A percentile compares a stretch with the other conserved stretches of the same genome.
Evolutionary conservation across 2,113 vertebrate genomes (phyloP).

Genomic region (Perccottus glenii): DNA sequence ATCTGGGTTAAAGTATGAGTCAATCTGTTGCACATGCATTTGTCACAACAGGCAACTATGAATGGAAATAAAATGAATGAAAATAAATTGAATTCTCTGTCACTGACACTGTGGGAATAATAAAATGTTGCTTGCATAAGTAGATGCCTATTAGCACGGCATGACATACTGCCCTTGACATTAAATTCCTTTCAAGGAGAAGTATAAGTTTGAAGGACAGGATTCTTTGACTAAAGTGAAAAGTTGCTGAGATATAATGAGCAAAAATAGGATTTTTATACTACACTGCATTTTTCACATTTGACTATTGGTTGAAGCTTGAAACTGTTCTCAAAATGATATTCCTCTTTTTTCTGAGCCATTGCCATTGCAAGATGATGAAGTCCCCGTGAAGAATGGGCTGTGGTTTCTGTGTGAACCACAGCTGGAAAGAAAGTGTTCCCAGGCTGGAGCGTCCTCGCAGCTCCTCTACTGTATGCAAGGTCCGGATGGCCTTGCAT

Average conservation of each 20-base stretch:
- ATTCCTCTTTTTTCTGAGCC: conserved; percentile 12
- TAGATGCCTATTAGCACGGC: conserved; percentile 11
- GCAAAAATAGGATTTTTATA: too few relatives aligned
- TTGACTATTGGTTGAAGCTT: background rate
- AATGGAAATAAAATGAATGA: background rate
- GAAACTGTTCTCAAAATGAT: background rate
- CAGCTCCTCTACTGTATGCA: conserved; percentile 56
- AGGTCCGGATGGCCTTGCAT: conserved; percentile 34
- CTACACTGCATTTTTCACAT: too few relatives aligned
- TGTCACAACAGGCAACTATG: background rate
- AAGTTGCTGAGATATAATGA: too few relatives aligned
- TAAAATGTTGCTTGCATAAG: background rate
- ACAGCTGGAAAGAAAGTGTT: conserved; percentile 50
- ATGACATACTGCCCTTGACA: background rate
- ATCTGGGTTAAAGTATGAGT: background rate
- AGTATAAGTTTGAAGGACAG: too few relatives aligned
- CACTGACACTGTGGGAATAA: background rate
- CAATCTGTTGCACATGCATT: background rate
- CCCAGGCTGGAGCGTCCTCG: conserved; percentile 19
- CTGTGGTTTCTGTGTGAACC: conserved; percentile 35
- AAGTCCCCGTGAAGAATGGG: conserved; percentile 28
- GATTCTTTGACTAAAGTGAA: too few relatives aligned
- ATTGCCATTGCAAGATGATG: conserved; percentile 19
- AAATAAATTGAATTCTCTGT: conserved; percentile 12
- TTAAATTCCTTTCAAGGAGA: too few relatives aligned